Evolutionary conservation across 2,797 vertebrate species (phyloP).

Genomic region (Gallinago stenura): DNA sequence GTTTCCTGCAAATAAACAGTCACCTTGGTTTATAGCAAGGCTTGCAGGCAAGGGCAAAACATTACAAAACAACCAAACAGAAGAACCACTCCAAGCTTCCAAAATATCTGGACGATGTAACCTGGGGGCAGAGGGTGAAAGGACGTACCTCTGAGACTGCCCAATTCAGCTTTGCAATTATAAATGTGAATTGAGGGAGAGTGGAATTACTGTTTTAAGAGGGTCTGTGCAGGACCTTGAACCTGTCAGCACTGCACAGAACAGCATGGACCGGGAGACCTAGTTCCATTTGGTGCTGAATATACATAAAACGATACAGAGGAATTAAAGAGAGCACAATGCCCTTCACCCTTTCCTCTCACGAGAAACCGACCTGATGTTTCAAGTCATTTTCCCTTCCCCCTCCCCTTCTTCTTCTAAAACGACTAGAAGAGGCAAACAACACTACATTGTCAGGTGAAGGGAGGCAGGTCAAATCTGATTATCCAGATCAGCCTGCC

Average conservation of each 20-base stretch:
- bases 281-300: neutral
- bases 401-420: neutral
- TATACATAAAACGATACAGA: rapidly evolving
- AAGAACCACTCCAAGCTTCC: neutral
- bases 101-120: neutral
- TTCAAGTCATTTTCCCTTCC: neutral
- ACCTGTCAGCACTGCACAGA: neutral
- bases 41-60: neutral
- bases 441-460: neutral
- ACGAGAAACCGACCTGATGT: neutral
- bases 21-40: neutral
- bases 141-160: neutral
- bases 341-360: neutral
- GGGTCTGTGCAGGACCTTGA: neutral
- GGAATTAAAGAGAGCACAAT: neutral
- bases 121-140: neutral
- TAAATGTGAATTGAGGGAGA: neutral
- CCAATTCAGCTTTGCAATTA: neutral
- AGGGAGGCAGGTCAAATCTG: neutral
- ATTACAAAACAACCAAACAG: neutral
- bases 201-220: neutral
- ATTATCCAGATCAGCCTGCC: neutral
- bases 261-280: neutral
- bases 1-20: neutral
- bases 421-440: neutral